Base-by-base conservation (phyloP, 2,113 vertebrate species). In the Aviceda subcristata region DNA sequence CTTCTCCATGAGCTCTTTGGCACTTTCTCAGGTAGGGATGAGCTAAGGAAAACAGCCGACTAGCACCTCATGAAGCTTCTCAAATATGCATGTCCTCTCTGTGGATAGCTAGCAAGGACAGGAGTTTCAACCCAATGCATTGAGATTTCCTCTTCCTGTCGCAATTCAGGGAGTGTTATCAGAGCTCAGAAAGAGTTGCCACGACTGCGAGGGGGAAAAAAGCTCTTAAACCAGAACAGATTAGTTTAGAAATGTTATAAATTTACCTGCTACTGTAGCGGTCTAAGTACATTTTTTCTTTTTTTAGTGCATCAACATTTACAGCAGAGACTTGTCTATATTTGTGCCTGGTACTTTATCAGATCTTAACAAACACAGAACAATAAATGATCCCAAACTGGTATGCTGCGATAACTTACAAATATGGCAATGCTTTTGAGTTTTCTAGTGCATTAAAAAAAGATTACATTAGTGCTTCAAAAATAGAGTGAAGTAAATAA, bases 401-500 rank as follows among this genome's bases (percentile, higher is more conserved):
- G 23, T 67, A 8, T 63, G 46, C 69, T 41, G 14, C 85, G 45
- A 57, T 76, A 93, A 56, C 66, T 95, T 90, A 78, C 26, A 95
- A 95, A 41, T 90, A 86, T n/a, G 16, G 21, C 69, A 86, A 69
- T 50, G 48, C 45, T 76, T 94, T 79, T 84, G 43, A 57, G 41
- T 79, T 87, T 91, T 79, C 81, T 62, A 74, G 41, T 39, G 27
- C 85, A 81, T 94, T 94, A 83, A 86, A 91, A 90, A 90, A 77
- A 82, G 29, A 92, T 79, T 94, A 79, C 71, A 57, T 95, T 90
- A 92, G 53, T 46, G 39, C 46, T 95, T 88, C 78, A 96, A 92
- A 96, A 94, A 87, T n/a, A 69, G 59, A 86, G 38, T 77, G 74
- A 96, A 86, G 77, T 87, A 96, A 95, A 90, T 86, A 97, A 95